phyloP scores from a whole-genome alignment of 92 coral and sea anemone genomes.

The Bergia puertoricense region DNA sequence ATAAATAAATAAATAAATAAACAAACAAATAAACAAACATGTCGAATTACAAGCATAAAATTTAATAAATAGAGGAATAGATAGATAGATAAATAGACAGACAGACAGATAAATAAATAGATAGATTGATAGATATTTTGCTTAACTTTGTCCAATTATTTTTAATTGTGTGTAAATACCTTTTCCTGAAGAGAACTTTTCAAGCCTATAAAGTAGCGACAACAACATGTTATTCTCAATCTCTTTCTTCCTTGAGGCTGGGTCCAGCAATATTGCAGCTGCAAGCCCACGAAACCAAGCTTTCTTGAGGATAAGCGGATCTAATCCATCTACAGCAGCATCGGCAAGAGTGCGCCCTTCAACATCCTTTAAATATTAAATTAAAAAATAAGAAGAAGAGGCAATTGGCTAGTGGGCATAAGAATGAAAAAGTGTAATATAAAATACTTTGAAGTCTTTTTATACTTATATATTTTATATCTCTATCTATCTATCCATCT shows the following conservation, averaged over 20 bases:
- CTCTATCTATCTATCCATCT: too few species aligned
- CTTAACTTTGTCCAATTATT: too few species aligned
- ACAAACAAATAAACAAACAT: too few species aligned
- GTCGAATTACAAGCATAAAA: too few species aligned
- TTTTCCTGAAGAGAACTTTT: background rate
- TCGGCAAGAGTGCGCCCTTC: conserved; percentile 5
- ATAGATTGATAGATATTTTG: too few species aligned
- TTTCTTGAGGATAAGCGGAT: background rate
- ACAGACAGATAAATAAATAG: too few species aligned
- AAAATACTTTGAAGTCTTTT: too few species aligned
- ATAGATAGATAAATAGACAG: too few species aligned
- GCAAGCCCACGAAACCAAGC: conserved; percentile 4
- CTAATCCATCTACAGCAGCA: background rate
- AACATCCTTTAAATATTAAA: background rate
- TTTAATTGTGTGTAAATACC: background rate
- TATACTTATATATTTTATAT: too few species aligned
- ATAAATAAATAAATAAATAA: too few species aligned
- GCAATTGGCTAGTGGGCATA: background rate
- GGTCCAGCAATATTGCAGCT: background rate
- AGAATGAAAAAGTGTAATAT: too few species aligned
- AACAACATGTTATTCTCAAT: background rate
- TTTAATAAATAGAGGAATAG: too few species aligned
- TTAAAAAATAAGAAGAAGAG: background rate
- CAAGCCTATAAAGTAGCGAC: background rate
- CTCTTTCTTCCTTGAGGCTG: background rate